Evolutionary conservation across 2,888 invertebrate species (phyloP), one percentile per base, ranked within the genome.

Genomic region (Troides helena): DNA sequence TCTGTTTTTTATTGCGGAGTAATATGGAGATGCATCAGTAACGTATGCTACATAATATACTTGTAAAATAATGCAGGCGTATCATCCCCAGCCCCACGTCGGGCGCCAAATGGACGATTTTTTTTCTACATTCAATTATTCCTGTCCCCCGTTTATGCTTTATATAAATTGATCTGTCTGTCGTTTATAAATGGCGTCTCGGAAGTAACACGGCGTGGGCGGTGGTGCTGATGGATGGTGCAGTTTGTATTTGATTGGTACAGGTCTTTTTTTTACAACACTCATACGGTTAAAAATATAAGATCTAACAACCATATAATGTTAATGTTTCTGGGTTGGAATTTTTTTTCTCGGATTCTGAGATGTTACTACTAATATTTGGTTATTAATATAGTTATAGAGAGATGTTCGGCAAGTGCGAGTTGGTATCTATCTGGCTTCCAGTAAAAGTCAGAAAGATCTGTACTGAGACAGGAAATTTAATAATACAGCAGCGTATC

Each of bases 131-230:
- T 90, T 90, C 89, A 90, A 91, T 92, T 89, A 91, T 84, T 82
- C 81, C 73, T 87, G 85, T 85, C 90, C 88, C 85, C 86, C 85
- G 83, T 81, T 83, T 85, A 81, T 86, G 77, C 78, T 79, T 78
- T 82, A 85, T 88, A 91, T 90, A 89, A 90, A 91, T 91, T 88
- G 88, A 83, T 86, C 85, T 87, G 88, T 89, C 87, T 84, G 84
- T 80, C 87, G 83, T 84, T 90, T 82, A 91, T 89, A 88, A 90
- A 91, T 91, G 88, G 84, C 83, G 81, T 85, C 77, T 80, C 74
- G 80, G 76, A 78, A 76, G 79, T 76, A 83, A 87, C 87, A 85
- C 73, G 80, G 86, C 84, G 89, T 89, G 87, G 90, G 91, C 84
- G 89, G 88, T 77, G 76, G 78, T 71, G 67, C 76, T 85, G 85